A percentile compares a stretch with the other conserved stretches of the same genome.
phyloP scores from a whole-genome alignment of 2,888 invertebrate species.

The Cremastinae sp. region DNA sequence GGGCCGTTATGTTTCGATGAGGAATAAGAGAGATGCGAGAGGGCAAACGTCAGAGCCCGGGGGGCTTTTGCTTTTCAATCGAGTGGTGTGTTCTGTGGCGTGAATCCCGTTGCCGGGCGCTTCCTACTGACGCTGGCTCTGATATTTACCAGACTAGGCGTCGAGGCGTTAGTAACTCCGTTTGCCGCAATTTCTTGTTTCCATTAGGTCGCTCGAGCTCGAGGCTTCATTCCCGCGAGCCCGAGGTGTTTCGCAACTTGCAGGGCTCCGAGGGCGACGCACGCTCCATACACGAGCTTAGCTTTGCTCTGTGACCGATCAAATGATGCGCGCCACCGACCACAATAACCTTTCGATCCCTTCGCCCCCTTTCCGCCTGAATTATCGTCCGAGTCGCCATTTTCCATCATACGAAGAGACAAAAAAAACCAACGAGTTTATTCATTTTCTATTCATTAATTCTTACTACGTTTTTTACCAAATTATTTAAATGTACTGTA shows the following conservation, averaged over 20 bases:
- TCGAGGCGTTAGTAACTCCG: conserved; percentile 78
- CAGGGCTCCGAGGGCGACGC: no score
- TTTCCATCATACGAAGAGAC: conserved; percentile 2
- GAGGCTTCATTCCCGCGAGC: conserved; percentile 74
- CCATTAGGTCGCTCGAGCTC: conserved; percentile 79
- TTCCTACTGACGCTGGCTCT: conserved; percentile 59
- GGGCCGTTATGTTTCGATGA: conserved; percentile 18
- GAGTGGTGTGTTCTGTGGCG: conserved; percentile 2
- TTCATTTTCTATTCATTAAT: background rate
- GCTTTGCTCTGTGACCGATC: conserved; percentile 74
- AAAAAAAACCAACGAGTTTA: background rate
- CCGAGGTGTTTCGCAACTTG: conserved; percentile 69
- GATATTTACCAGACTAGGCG: conserved; percentile 76
- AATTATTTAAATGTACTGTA: no score
- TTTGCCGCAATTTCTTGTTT: conserved; percentile 80
- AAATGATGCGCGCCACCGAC: conserved; percentile 79
- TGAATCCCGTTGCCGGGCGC: conserved; percentile 18
- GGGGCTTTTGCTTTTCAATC: conserved; percentile 60
- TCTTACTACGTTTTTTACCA: no score
- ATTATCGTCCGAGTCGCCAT: conserved; percentile 15
- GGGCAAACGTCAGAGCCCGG: conserved; percentile 37
- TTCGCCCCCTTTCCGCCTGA: background rate
- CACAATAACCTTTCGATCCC: conserved; percentile 74
- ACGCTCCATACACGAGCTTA: conserved; percentile 68
- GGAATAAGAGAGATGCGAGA: conserved; percentile 21